phyloP scores from a whole-genome alignment of 2,888 invertebrate species.

The Litoditis marina region DNA sequence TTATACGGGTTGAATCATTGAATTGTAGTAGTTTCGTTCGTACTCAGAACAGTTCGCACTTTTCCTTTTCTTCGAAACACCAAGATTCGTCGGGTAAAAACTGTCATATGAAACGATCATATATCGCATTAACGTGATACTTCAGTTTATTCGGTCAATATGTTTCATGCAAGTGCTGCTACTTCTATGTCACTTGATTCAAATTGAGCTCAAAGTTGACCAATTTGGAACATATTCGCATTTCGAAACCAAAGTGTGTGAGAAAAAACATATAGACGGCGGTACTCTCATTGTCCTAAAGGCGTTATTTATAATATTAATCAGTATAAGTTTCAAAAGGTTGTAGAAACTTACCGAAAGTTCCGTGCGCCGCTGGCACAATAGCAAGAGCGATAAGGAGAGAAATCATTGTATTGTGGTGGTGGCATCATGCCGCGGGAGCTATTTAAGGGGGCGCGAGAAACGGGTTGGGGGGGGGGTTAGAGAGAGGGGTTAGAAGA shows the following conservation, averaged over 20 bases:
- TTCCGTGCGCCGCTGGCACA: background rate
- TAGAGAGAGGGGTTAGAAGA: background rate
- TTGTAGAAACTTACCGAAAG: constrained; percentile 7
- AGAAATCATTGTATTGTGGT: background rate
- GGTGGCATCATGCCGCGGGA: constrained; percentile 7
- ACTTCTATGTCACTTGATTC: no score
- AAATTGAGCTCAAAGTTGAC: background rate
- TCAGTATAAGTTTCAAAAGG: background rate
- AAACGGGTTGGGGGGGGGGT: constrained; percentile 9
- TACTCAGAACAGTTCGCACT: no score
- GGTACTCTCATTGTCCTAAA: background rate
- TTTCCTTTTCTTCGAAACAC: no score
- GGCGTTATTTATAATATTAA: background rate
- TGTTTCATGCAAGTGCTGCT: no score
- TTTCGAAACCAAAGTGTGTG: background rate
- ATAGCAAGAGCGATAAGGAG: constrained; percentile 5
- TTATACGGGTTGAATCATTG: no score
- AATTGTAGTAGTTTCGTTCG: no score
- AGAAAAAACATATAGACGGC: background rate
- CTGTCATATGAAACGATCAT: no score
- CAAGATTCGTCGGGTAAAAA: no score
- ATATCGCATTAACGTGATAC: no score
- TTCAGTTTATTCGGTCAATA: no score
- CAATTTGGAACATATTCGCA: background rate
- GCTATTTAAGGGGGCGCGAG: constrained; percentile 3